These are phyloP conservation scores for Laticauda laticaudata DNA, from an alignment of 2,113 vertebrate genomes.

Conservation along the genomic window DNA sequence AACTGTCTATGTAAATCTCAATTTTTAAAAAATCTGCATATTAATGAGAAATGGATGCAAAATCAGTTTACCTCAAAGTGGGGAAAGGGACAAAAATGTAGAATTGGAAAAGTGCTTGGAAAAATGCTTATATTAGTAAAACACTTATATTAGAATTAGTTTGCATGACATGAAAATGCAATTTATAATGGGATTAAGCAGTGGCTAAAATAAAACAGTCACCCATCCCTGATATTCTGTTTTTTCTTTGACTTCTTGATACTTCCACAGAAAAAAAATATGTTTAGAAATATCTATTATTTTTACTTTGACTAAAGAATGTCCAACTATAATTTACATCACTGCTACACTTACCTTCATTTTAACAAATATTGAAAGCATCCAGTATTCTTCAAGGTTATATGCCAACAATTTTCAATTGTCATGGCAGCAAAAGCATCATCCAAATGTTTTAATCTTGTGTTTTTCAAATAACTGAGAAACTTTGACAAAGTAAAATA, in stretches of 20 bases:
- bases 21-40: not conserved
- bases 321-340: not conserved
- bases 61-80: not conserved
- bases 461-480: constrained; percentile 34
- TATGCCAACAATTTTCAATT: not conserved
- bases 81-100: not conserved
- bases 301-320: not conserved
- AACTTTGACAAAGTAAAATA: constrained; percentile 43
- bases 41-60: not conserved
- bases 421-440: not conserved
- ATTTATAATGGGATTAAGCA: not conserved
- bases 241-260: not conserved
- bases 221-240: not conserved
- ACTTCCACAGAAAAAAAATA: not conserved
- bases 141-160: no score
- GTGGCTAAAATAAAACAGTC: no score
- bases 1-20: not conserved
- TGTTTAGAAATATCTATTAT: not conserved
- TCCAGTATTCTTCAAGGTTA: not conserved
- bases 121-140: not conserved
- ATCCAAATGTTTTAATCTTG: not conserved
- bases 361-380: not conserved
- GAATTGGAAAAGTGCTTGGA: not conserved
- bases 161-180: not conserved
- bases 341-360: not conserved